These are phyloP conservation scores for Rhopalosiphum padi DNA, from an alignment of 1,140 invertebrate genomes.

Conservation along the genomic window DNA sequence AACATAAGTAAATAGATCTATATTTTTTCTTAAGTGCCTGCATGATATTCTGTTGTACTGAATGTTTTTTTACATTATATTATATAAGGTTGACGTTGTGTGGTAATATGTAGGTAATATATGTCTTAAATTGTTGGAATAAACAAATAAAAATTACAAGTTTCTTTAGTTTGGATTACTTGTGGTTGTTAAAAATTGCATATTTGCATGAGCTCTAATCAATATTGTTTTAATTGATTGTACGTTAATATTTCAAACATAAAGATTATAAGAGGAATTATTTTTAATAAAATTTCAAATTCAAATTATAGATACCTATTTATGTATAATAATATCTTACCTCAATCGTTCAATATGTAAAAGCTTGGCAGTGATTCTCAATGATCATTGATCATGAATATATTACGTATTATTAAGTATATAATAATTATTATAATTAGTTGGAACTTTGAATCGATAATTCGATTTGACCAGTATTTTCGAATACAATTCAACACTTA, in stretches of 20 bases:
- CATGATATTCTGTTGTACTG: too few relatives aligned
- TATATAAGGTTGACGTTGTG: too few relatives aligned
- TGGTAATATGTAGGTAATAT: too few relatives aligned
- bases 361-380: not conserved
- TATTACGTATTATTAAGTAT: too few relatives aligned
- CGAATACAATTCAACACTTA: not conserved
- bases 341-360: not conserved
- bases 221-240: not conserved
- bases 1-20: too few relatives aligned
- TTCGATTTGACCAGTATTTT: not conserved
- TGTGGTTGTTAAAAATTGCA: not conserved
- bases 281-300: too few relatives aligned
- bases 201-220: not conserved
- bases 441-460: not conserved
- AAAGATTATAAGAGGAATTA: too few relatives aligned
- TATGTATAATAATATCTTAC: not conserved
- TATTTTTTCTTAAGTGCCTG: too few relatives aligned
- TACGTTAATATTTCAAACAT: not conserved
- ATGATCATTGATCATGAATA: not conserved
- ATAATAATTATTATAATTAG: too few relatives aligned
- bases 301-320: not conserved
- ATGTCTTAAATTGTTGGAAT: too few relatives aligned
- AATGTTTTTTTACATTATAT: too few relatives aligned
- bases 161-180: not conserved
- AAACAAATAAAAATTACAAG: too few relatives aligned